A percentile compares a stretch with the other conserved stretches of the same genome.
phyloP scores from a whole-genome alignment of 2,113 vertebrate genomes.

The Etheostoma spectabile region DNA sequence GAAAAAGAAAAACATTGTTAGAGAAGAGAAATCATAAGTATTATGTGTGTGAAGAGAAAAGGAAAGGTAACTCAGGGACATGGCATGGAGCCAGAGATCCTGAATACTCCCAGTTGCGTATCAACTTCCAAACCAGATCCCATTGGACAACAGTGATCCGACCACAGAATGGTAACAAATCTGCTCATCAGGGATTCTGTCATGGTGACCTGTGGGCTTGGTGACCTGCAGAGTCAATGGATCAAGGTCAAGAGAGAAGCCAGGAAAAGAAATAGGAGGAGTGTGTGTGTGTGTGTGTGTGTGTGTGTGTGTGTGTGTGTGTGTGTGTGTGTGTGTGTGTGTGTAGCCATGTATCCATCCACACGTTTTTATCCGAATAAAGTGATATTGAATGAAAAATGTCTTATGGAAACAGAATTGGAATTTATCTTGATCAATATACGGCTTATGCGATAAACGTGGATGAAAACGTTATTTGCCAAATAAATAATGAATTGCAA shows the following conservation, averaged over 20 bases:
- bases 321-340: not conserved
- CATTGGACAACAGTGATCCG: slow-evolving; percentile 76
- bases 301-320: slow-evolving; percentile 11
- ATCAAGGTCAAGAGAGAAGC: slow-evolving; percentile 66
- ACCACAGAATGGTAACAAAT: slow-evolving; percentile 76
- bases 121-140: slow-evolving; percentile 78
- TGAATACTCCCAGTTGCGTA: slow-evolving; percentile 74
- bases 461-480: too few relatives aligned
- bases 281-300: too few relatives aligned
- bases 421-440: too few relatives aligned
- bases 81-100: slow-evolving; percentile 70
- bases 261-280: slow-evolving; percentile 30
- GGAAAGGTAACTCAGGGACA: slow-evolving; percentile 66
- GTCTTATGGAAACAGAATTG: too few relatives aligned
- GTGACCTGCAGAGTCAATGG: slow-evolving; percentile 62
- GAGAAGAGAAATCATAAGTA: slow-evolving; percentile 29
- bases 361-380: too few relatives aligned
- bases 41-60: slow-evolving; percentile 37
- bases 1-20: slow-evolving; percentile 19
- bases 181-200: slow-evolving; percentile 70
- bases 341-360: not conserved
- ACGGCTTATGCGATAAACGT: too few relatives aligned
- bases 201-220: slow-evolving; percentile 68
- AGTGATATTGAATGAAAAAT: too few relatives aligned
- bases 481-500: too few relatives aligned